Conservation (phyloP, 2,797 vertebrate species). For the Lutjanus argentimaculatus region DNA sequence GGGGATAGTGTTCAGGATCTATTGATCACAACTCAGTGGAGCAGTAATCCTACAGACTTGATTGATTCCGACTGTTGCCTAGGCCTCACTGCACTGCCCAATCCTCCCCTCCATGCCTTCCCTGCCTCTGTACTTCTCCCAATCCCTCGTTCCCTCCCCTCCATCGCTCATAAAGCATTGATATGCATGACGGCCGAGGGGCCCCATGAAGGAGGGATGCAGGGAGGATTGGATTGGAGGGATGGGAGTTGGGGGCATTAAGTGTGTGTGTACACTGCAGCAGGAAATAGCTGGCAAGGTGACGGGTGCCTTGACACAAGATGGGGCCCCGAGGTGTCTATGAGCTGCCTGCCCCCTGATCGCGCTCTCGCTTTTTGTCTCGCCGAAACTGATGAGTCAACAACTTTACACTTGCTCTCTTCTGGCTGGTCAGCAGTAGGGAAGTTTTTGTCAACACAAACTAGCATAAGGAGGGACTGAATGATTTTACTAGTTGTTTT, state of each 20-base stretch:
- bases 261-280: slow-evolving; percentile 81
- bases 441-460: slow-evolving; percentile 29
- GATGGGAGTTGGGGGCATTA: slow-evolving; percentile 72
- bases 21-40: slow-evolving; percentile 90
- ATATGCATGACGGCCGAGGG: slow-evolving; percentile 86
- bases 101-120: slow-evolving; percentile 78
- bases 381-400: slow-evolving; percentile 56
- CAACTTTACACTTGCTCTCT: slow-evolving; percentile 32
- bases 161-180: slow-evolving; percentile 82
- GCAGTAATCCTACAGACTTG: slow-evolving; percentile 89
- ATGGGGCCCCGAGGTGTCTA: slow-evolving; percentile 66
- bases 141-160: slow-evolving; percentile 69
- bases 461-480: not conserved
- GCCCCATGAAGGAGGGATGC: slow-evolving; percentile 69
- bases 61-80: slow-evolving; percentile 89
- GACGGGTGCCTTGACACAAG: slow-evolving; percentile 77
- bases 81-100: slow-evolving; percentile 85
- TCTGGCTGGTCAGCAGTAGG: slow-evolving; percentile 13
- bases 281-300: slow-evolving; percentile 83
- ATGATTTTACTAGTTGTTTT: slow-evolving; percentile 11
- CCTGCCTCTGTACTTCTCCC: slow-evolving; percentile 63
- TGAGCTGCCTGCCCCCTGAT: slow-evolving; percentile 48
- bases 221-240: slow-evolving; percentile 74
- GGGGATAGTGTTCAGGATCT: slow-evolving; percentile 87
- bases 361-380: slow-evolving; percentile 39